Percentiles rank a stretch among this genome's conserved stretches.
Evolutionary conservation across 2,888 invertebrate species (phyloP).

Genomic region (Chalcosyrphus nemorum): DNA sequence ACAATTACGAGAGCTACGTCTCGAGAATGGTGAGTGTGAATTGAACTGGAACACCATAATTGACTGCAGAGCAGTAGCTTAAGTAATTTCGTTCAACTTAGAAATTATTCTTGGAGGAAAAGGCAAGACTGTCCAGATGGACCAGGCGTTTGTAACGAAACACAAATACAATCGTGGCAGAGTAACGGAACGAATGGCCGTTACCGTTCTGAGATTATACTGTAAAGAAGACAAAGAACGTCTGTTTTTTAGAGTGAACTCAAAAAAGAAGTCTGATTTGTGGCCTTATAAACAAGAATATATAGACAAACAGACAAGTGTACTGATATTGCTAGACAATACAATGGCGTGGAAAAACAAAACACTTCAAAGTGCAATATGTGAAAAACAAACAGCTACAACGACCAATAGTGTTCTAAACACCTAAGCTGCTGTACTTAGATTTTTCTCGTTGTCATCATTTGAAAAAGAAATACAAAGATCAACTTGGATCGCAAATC

Average conservation of each 20-base stretch:
- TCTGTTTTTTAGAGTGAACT: background rate
- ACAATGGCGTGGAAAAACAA: background rate
- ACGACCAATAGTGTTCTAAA: background rate
- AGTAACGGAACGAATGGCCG: background rate
- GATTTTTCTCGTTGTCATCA: background rate
- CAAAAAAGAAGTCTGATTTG: background rate
- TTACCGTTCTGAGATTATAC: background rate
- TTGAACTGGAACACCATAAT: no score
- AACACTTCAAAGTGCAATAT: background rate
- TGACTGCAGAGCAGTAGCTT: conserved; percentile 14
- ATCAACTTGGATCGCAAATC: background rate
- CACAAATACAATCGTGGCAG: background rate
- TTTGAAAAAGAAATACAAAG: background rate
- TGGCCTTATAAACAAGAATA: background rate
- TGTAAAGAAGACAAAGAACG: background rate
- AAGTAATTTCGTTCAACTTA: conserved; percentile 2
- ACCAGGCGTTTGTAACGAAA: conserved; percentile 14
- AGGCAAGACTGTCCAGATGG: conserved; percentile 76
- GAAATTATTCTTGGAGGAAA: conserved; percentile 4
- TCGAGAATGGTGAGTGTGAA: background rate
- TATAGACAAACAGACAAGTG: background rate
- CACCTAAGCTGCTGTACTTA: background rate
- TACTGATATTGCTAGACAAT: background rate
- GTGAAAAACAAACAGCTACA: background rate
- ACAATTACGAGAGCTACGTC: no score